Conservation (phyloP, 2,113 vertebrate species). For the Megaptera novaeangliae region DNA sequence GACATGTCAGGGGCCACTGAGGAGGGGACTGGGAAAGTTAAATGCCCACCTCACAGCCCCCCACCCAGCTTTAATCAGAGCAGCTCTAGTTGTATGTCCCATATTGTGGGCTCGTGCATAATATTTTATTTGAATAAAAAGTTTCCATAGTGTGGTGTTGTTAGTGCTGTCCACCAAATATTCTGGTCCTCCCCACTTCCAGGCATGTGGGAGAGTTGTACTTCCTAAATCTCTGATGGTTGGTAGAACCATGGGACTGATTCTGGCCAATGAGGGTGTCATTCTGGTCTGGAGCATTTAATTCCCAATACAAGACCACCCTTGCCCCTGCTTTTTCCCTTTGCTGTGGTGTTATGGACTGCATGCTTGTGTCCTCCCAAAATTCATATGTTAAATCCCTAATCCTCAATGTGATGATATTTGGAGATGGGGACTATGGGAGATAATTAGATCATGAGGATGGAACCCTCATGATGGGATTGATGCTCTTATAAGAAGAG, state of each 20-base stretch:
- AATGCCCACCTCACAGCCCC: no score
- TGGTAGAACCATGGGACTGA: neutral
- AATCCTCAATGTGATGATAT: neutral
- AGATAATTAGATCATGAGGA: neutral
- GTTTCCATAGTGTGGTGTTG: neutral
- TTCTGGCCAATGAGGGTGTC: neutral
- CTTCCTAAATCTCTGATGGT: neutral
- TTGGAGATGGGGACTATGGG: neutral
- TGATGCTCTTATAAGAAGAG: neutral
- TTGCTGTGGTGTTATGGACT: neutral
- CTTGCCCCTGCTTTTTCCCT: neutral
- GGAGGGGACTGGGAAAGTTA: rapidly evolving
- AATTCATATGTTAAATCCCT: neutral
- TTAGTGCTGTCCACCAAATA: neutral
- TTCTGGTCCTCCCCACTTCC: neutral
- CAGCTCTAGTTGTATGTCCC: neutral
- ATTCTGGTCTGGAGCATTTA: neutral
- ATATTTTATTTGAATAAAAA: conserved; percentile 2
- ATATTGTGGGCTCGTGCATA: neutral
- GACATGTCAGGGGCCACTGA: neutral
- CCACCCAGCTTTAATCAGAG: neutral
- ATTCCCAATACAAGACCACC: neutral
- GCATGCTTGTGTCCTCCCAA: neutral
- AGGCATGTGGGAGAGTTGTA: rapidly evolving
- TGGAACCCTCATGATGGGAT: neutral